Percentiles rank a stretch among this genome's conserved stretches.
Conservation (phyloP, 2,113 vertebrate genomes). For the Anas platyrhynchos region DNA sequence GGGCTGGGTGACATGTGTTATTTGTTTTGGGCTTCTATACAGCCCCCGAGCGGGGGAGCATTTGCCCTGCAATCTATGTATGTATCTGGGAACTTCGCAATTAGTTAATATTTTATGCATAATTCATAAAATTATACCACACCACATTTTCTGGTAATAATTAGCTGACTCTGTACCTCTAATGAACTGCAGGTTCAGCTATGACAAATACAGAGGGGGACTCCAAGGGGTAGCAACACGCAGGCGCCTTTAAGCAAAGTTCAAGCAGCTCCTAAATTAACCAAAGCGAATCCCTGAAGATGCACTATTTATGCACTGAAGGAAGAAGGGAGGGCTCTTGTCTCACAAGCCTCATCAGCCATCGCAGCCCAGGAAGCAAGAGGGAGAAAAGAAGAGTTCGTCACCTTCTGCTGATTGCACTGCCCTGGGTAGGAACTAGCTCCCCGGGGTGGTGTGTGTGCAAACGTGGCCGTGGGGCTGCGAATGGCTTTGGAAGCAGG, state of each 20-base stretch:
- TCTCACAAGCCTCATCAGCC: slow-evolving; percentile 21
- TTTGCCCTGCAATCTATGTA: slow-evolving; percentile 22
- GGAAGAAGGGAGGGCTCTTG: slow-evolving; percentile 39
- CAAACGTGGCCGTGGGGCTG: neutral
- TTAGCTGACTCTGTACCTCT: slow-evolving; percentile 67
- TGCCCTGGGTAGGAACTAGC: neutral
- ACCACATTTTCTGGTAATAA: slow-evolving; percentile 64
- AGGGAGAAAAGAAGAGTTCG: slow-evolving; percentile 27
- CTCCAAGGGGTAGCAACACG: slow-evolving; percentile 52
- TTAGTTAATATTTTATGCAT: slow-evolving; percentile 70
- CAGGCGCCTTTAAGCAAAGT: slow-evolving; percentile 68
- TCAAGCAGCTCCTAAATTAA: slow-evolving; percentile 75
- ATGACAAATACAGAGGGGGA: slow-evolving; percentile 22
- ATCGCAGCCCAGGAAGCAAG: slow-evolving; percentile 1
- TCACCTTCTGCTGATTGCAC: neutral
- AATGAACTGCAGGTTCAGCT: slow-evolving; percentile 69
- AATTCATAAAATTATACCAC: slow-evolving; percentile 64
- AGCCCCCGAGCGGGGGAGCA: slow-evolving; percentile 13
- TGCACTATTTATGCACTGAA: slow-evolving; percentile 57
- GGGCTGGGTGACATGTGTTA: neutral
- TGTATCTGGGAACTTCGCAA: slow-evolving; percentile 31
- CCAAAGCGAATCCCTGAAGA: slow-evolving; percentile 43
- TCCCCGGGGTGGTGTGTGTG: no score
- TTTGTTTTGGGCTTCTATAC: neutral
- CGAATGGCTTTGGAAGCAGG: neutral